phyloP scores from a whole-genome alignment of 2,888 invertebrate genomes.

The Noctua janthe region DNA sequence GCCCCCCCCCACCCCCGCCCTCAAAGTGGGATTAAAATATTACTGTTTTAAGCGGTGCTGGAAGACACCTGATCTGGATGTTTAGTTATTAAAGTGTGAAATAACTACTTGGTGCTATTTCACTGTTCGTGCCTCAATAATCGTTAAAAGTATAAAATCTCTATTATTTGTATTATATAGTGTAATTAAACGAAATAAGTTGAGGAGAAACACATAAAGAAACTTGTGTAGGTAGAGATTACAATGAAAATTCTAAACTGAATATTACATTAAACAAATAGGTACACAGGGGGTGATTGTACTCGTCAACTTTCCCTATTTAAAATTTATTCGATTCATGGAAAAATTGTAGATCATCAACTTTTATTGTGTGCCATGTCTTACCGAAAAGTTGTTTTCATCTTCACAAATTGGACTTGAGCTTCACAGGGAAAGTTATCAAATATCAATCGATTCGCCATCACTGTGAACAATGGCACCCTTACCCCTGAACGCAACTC shows the following conservation, averaged over 20 bases:
- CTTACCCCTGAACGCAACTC: background rate
- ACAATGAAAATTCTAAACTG: background rate
- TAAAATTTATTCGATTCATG: background rate
- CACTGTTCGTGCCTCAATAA: slow-evolving; percentile 87
- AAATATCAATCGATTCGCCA: background rate
- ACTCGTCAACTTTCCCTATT: background rate
- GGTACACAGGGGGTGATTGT: background rate
- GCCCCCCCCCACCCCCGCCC: too few relatives aligned
- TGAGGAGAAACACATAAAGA: slow-evolving; percentile 45
- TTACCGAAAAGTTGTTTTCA: background rate
- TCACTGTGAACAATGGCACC: background rate
- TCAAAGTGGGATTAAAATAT: background rate
- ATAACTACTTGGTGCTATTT: slow-evolving; percentile 82
- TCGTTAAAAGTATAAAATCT: slow-evolving; percentile 72
- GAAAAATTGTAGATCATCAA: background rate
- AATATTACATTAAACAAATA: background rate
- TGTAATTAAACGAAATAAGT: slow-evolving; percentile 30
- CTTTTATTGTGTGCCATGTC: background rate
- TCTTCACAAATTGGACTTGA: background rate
- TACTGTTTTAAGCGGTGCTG: background rate
- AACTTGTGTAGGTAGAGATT: background rate
- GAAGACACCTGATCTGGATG: slow-evolving; percentile 8
- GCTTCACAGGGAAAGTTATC: background rate
- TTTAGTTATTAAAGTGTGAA: slow-evolving; percentile 49
- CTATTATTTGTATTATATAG: slow-evolving; percentile 66